Percentiles rank a stretch among this genome's conserved stretches.
Conservation (phyloP, 2,113 vertebrate species). For the Dipodomys spectabilis region DNA sequence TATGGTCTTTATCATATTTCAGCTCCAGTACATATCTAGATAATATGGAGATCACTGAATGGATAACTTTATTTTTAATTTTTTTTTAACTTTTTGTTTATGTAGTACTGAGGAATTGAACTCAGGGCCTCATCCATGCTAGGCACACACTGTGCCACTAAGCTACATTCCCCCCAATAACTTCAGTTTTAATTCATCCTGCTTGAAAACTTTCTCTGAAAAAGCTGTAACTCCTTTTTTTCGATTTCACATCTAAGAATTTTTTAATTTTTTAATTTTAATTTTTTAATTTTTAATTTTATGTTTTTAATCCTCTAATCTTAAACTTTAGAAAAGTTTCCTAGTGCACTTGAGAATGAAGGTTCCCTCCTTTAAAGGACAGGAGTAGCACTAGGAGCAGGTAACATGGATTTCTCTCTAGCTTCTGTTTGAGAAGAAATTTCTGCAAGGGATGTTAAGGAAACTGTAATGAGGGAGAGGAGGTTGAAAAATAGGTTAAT, state of each 20-base stretch:
- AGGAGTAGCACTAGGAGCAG: background rate
- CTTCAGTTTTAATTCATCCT: too few species aligned
- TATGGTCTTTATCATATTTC: background rate
- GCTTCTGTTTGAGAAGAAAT: constrained; percentile 37
- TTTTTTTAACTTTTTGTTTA: background rate
- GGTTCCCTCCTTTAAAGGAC: background rate
- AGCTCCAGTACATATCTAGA: background rate
- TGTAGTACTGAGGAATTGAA: too few species aligned
- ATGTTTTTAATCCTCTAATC: background rate
- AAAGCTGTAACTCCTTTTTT: background rate
- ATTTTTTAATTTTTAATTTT: background rate
- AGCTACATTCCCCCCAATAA: too few species aligned
- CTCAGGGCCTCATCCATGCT: too few species aligned
- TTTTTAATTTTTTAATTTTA: background rate
- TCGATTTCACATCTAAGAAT: constrained; percentile 4
- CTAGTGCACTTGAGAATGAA: background rate
- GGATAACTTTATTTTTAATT: background rate
- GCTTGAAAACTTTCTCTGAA: background rate
- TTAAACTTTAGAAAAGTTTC: constrained; percentile 10
- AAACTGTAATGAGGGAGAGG: constrained; percentile 37
- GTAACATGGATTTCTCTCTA: background rate
- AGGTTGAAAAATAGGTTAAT: constrained; percentile 64
- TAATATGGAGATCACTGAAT: background rate
- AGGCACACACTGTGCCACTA: too few species aligned
- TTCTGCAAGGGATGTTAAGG: constrained; percentile 44